Base-by-base conservation (phyloP, 2,797 vertebrate species). In the Rhinatrema bivittatum region DNA sequence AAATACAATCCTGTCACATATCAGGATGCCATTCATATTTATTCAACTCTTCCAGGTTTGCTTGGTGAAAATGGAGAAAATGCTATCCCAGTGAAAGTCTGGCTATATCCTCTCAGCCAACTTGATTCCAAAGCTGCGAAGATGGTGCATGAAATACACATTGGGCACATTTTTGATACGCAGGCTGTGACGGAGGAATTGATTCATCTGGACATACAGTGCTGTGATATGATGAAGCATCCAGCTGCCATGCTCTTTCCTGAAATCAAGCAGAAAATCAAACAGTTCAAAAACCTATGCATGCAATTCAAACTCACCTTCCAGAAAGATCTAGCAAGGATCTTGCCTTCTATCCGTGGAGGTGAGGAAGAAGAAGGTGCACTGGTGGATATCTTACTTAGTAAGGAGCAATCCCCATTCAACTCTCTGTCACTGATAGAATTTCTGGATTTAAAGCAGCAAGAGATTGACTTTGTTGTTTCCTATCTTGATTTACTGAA, bases 71-170 rank as follows among this genome's bases (percentile, higher is more conserved):
- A 49, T 28, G 26, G 10, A 4, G 40, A 49, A 21, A 27, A 20
- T 3, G 48, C 21, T 5, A 43, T 62, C 17, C 45, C 55, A 34
- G 7, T 59, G 9, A 35, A 28, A 5, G 63, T 66, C 13, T 67
- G 71, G 73, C 37, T 78, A 13, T 36, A 69, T 35, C 69, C 74
- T 1, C 38, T 66, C 37, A 19, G 4, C 5, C 17, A 23, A 16
- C 20, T 46, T 15, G 7, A 32, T 15, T 16, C 13, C 22, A 30
- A 9, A n/a, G 15, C 16, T 3, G 15, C 19, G 5, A 9, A 2
- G 2, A 4, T 27, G 10, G 29, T 14, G 7, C 27, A n/a, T 9
- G 33, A 27, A 4, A 37, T 50, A 7, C 32, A 32, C 3, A 5
- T 9, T 5, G 2, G 0, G 3, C 7, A 42, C 20, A 5, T 42